Base-by-base conservation (phyloP, 2,113 vertebrate species). In the Marcusenius ussheri region DNA sequence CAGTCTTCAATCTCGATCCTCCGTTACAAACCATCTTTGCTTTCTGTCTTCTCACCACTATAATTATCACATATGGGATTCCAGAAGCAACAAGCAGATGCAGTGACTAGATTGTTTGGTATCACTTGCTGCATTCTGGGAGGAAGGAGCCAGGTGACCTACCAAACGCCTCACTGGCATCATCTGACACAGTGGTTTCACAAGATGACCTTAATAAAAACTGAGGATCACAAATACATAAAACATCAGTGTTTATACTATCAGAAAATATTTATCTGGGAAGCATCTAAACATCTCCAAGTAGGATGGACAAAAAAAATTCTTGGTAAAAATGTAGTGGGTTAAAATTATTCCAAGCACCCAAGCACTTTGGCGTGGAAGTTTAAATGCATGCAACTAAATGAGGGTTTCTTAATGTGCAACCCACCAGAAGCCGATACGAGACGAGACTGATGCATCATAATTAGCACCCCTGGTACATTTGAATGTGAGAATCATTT, bases 1-100 rank as follows among this genome's bases (percentile, higher is more conserved):
- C 5, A 45, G 46, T n/a, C n/a, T 24, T 13, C 83, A 27, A 4
- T 27, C 47, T 42, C 74, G 0, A 27, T 5, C n/a, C 74, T 19
- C 74, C 1, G 2, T 49, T 50, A 27, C 46, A 50, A 24, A 50
- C 46, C 24, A 86, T 3, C 50, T 49, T 83, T 62, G 89, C 50
- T 50, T n/a, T 89, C 50, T 90, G 24, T 91, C 92, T 91, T 70
- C 56, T 97, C 90, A 94, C 92, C 2, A 35, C 9, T 15, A 74
- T 39, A 42, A 35, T 39, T 17, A 2, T 39, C 2, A 42, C 74
- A 80, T 42, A 80, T 0, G 1, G 74, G 66, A 70, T 27, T 80
- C 35, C 2, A 15, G 15, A 42, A 80, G 31, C 17, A 19, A 42
- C 5, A 62, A n/a, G 2, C 56, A 62, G 35, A 80, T 19, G 13